phyloP scores from a whole-genome alignment of 2,888 invertebrate species.

The Oscheius sp. region DNA sequence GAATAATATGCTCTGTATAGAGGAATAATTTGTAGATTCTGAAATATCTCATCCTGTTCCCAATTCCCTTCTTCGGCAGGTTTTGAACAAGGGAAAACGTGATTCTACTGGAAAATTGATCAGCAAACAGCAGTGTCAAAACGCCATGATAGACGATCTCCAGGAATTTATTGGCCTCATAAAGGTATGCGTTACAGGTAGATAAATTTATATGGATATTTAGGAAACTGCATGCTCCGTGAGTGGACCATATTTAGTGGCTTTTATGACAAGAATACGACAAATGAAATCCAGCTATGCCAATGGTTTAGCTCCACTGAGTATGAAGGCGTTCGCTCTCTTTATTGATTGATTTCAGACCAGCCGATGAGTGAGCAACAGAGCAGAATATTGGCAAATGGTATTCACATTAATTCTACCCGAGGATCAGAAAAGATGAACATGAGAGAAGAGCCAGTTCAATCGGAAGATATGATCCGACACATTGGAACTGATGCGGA shows the following conservation, averaged over 20 bases:
- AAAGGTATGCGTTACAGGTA: background rate
- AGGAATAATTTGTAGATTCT: too few relatives aligned
- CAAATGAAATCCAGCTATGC: background rate
- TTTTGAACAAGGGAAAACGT: too few relatives aligned
- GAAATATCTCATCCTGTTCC: too few relatives aligned
- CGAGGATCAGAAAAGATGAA: too few relatives aligned
- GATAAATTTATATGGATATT: background rate
- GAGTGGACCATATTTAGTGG: slow-evolving; percentile 23
- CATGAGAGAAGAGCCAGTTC: too few relatives aligned
- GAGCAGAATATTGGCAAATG: background rate
- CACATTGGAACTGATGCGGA: background rate
- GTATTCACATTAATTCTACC: too few relatives aligned
- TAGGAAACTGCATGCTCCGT: background rate
- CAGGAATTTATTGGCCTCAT: background rate
- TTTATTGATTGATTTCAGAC: background rate
- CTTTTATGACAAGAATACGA: slow-evolving; percentile 18
- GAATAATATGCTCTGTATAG: too few relatives aligned
- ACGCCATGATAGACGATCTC: background rate
- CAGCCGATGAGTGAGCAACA: slow-evolving; percentile 22
- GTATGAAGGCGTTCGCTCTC: background rate
- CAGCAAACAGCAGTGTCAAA: background rate
- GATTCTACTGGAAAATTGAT: background rate
- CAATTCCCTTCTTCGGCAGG: too few relatives aligned
- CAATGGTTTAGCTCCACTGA: background rate
- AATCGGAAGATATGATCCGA: too few relatives aligned